Evolutionary conservation across 2,113 vertebrate species (phyloP).

Genomic region (Nestor notabilis): DNA sequence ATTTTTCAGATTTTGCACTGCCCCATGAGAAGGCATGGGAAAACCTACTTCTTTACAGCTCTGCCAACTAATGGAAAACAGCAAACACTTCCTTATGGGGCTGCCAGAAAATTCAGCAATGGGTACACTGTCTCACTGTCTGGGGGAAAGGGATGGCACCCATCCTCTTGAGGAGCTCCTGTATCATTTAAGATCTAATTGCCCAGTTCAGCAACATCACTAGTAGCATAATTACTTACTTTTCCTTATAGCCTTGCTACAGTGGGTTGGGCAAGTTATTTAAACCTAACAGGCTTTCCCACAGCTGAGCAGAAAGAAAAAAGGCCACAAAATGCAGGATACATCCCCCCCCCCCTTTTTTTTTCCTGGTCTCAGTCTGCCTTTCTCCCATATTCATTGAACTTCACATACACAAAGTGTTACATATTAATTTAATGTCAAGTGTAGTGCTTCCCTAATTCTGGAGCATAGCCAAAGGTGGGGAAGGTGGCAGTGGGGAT

Average conservation of each 20-base stretch:
- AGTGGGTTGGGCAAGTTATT: neutral
- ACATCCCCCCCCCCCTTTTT: neutral
- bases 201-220: neutral
- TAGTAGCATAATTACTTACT: neutral
- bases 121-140: neutral
- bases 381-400: neutral
- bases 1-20: neutral
- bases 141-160: neutral
- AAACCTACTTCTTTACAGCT: neutral
- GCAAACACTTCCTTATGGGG: neutral
- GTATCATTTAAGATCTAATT: neutral
- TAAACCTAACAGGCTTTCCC: neutral
- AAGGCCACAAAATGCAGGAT: neutral
- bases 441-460: neutral
- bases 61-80: neutral
- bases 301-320: neutral
- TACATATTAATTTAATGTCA: neutral
- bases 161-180: neutral
- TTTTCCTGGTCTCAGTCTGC: neutral
- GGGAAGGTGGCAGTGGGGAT: neutral
- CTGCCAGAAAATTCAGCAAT: neutral
- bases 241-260: neutral
- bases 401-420: neutral
- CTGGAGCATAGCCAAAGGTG: conserved; percentile 1
- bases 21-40: neutral